These are phyloP conservation scores for Pterocles orientalis DNA, from an alignment of 2,113 vertebrate species.

Conservation along the genomic window DNA sequence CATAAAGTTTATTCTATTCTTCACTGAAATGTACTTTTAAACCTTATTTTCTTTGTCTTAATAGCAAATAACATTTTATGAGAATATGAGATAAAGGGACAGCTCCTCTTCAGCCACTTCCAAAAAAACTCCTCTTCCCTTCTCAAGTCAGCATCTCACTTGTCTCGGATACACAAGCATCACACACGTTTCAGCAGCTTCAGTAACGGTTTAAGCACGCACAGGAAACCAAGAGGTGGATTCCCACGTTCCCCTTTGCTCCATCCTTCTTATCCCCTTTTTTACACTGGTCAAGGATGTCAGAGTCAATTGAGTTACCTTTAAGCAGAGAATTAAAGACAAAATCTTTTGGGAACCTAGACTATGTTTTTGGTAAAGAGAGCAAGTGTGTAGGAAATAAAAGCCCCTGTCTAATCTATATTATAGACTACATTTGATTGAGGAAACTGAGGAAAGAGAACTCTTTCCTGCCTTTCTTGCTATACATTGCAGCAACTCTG, in stretches of 20 bases:
- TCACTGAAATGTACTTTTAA: neutral
- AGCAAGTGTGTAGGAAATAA: neutral
- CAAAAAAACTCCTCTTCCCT: neutral
- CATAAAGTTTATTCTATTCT: neutral
- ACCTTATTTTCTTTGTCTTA: neutral
- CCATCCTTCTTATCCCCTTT: neutral
- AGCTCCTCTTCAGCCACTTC: neutral
- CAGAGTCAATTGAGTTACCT: neutral
- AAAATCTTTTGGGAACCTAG: neutral
- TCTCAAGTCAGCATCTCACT: neutral
- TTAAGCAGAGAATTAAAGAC: neutral
- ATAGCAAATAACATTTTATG: neutral
- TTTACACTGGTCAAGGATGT: neutral
- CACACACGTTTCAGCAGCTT: neutral
- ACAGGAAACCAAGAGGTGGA: neutral
- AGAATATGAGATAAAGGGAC: neutral
- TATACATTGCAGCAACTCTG: neutral
- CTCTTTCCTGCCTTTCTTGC: neutral
- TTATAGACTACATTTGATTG: neutral
- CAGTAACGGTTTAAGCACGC: accelerated
- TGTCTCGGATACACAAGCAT: neutral
- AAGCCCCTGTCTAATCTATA: neutral
- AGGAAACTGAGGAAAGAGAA: neutral
- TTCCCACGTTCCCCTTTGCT: accelerated
- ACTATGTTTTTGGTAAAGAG: neutral